Evolutionary conservation across 2,888 invertebrate species (phyloP).

Genomic region (Poecilobothrus nobilitatus): DNA sequence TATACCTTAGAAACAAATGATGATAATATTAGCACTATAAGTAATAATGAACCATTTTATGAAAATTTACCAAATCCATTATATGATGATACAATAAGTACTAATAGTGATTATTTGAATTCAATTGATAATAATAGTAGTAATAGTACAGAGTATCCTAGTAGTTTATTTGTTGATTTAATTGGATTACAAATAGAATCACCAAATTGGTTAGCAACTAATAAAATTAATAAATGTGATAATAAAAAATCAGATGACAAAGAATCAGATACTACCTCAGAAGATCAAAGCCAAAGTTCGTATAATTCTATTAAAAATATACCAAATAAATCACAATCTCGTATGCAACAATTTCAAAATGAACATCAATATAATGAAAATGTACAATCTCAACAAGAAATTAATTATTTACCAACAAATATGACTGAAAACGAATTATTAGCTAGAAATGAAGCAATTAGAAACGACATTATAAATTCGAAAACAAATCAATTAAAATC

Average conservation of each 20-base stretch:
- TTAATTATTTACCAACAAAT: constrained; percentile 19
- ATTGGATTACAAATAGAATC: constrained; percentile 11
- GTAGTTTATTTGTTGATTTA: constrained; percentile 1
- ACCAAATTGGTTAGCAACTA: constrained; percentile 3
- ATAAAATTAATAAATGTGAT: not conserved
- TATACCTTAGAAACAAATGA: constrained; percentile 20
- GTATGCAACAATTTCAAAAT: not conserved
- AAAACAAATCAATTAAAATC: constrained; percentile 42
- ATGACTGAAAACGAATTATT: constrained; percentile 33
- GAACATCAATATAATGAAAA: constrained; percentile 14
- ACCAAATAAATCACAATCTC: not conserved
- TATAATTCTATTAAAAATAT: not conserved
- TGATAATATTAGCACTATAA: constrained; percentile 9
- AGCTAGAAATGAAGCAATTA: constrained; percentile 36
- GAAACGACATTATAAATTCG: constrained; percentile 35
- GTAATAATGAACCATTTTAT: constrained; percentile 7
- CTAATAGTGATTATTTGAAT: not conserved
- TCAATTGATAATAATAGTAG: not conserved
- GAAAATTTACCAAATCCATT: constrained; percentile 7
- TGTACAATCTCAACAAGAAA: constrained; percentile 29
- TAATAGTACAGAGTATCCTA: not conserved
- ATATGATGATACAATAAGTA: not conserved
- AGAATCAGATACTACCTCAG: not conserved
- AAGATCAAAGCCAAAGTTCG: not conserved
- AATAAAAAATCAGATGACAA: not conserved